A percentile compares a stretch with the other conserved stretches of the same genome.
Conservation (phyloP, 2,113 vertebrate genomes). For the Toxostoma redivivum region DNA sequence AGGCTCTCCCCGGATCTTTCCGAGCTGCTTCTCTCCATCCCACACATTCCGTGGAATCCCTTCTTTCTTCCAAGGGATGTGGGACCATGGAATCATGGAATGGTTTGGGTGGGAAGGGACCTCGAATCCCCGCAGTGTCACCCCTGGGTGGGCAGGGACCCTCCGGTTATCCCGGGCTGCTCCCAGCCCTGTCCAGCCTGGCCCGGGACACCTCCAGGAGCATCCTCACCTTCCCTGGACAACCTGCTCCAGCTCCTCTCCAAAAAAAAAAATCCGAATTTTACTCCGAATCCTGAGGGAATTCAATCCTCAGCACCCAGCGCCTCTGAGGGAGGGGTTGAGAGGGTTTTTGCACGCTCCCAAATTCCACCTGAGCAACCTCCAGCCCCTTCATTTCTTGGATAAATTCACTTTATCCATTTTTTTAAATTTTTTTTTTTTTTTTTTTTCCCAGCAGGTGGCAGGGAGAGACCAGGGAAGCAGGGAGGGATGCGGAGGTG, state of each 20-base stretch:
- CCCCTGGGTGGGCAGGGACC: neutral
- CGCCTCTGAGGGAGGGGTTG: neutral
- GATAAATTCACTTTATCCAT: neutral
- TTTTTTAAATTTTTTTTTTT: neutral
- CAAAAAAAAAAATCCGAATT: neutral
- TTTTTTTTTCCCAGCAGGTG: neutral
- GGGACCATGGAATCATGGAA: neutral
- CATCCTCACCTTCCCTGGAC: neutral
- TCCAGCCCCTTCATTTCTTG: neutral
- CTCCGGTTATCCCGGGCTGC: neutral
- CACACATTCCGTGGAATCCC: neutral
- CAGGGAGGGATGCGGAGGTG: too few relatives aligned
- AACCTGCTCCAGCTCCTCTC: neutral
- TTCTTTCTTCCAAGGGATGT: neutral
- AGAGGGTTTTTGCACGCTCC: accelerated
- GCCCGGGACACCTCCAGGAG: neutral
- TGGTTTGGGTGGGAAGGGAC: neutral
- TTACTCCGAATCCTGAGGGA: neutral
- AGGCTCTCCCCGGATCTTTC: neutral
- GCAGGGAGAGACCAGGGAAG: neutral
- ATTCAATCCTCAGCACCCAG: neutral
- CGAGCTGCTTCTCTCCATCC: neutral
- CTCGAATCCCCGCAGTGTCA: accelerated
- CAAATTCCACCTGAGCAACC: neutral
- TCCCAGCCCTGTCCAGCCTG: neutral